A percentile compares a stretch with the other conserved stretches of the same genome.
Conservation (phyloP, 2,113 vertebrate genomes). For the Dasyprocta punctata region DNA sequence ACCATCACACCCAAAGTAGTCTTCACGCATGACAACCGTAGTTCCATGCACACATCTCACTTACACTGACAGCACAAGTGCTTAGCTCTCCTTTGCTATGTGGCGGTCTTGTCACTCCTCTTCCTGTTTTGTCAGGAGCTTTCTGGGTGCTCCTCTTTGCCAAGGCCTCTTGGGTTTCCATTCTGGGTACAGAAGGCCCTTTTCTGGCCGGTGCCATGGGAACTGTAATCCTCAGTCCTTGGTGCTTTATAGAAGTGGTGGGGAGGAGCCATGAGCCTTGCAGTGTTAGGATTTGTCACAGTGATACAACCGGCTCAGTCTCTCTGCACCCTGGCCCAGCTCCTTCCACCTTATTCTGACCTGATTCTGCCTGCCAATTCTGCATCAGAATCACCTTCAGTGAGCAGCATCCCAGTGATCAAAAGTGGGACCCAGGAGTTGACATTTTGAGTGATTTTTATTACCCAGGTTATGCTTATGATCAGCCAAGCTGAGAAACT, state of each 20-base stretch:
- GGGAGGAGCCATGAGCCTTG: not conserved
- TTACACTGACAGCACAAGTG: not conserved
- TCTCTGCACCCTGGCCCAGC: not conserved
- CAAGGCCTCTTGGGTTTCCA: not conserved
- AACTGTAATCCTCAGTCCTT: not conserved
- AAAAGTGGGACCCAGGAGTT: not conserved
- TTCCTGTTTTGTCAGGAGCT: not conserved
- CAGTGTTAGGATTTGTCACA: not conserved
- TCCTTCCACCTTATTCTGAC: not conserved
- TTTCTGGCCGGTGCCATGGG: not conserved
- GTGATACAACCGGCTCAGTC: not conserved
- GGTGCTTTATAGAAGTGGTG: too few species aligned
- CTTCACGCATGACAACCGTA: not conserved
- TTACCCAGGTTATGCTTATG: not conserved
- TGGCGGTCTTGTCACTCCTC: not conserved
- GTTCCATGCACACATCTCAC: not conserved
- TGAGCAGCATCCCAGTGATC: not conserved
- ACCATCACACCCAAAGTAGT: not conserved
- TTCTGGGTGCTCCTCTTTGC: not conserved
- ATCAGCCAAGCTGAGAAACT: not conserved
- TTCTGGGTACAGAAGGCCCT: not conserved
- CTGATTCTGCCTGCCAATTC: not conserved
- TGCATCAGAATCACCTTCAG: not conserved
- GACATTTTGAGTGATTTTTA: not conserved
- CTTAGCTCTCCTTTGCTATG: not conserved